Evolutionary conservation across 2,113 vertebrate genomes (phyloP), one percentile per base, ranked within the genome.

Genomic region (Erythrolamprus reginae): DNA sequence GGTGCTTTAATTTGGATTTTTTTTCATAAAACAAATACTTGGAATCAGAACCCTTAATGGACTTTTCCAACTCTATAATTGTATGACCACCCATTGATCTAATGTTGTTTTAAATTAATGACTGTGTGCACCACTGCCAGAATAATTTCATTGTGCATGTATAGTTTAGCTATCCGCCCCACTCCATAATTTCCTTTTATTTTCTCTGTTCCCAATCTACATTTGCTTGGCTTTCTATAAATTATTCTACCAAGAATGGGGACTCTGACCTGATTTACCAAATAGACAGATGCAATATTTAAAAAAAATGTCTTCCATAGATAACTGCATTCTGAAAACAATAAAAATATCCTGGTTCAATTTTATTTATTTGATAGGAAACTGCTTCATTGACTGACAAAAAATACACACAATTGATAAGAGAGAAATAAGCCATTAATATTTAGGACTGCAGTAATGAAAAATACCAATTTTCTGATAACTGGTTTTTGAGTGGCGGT

Each of bases 401-500:
- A 85, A 85, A 21, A 33, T 83, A 4, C 86, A 52, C 24, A 23
- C 89, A 92, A 87, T 92, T 95, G 91, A 93, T 92, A 95, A 86
- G 61, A 58, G 23, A 42, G 87, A 95, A 92, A 90, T 84, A 94
- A 91, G 48, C 2, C 38, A 82, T 93, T 52, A 92, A 88, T 84
- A 95, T 88, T 93, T 92, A 95, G 5, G 48, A 28, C 24, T 13
- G 56, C 77, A 70, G 84, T 96, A 95, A 95, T 93, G 93, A 95
- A 96, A 95, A 94, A 94, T 92, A 88, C 82, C 95, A 96, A 95
- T 96, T 95, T 91, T 89, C 91, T 94, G 94, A 95, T 96, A 94
- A 91, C 1, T 51, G 89, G 94, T 93, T 33, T 24, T 42, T 17
- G 90, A 13, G 24, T 82, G 90, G 47, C 6, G 1, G 8, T 28